These are phyloP conservation scores for Danio albolineatus DNA, from an alignment of 2,797 vertebrate species.

Conservation along the genomic window DNA sequence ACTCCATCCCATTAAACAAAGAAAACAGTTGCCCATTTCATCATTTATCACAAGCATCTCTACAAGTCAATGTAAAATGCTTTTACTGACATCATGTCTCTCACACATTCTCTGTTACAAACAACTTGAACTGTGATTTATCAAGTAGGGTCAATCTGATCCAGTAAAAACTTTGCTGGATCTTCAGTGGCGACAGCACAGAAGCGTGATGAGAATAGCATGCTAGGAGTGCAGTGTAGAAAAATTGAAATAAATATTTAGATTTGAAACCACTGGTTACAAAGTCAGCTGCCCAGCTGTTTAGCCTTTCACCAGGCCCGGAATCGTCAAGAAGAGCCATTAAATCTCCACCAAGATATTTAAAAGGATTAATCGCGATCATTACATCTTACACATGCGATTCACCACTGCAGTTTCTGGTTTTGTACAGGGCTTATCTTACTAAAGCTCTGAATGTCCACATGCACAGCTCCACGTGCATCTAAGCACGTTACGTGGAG, in stretches of 20 bases:
- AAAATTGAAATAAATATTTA: conserved; percentile 9
- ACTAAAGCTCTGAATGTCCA: conserved; percentile 8
- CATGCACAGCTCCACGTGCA: conserved; percentile 26
- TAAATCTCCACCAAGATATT: conserved; percentile 32
- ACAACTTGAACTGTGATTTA: conserved; percentile 5
- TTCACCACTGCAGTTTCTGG: conserved; percentile 24
- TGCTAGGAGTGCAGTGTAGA: background rate
- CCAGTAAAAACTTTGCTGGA: conserved; percentile 10
- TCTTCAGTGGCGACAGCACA: background rate
- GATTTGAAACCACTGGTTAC: conserved; percentile 19
- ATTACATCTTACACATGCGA: conserved; percentile 25
- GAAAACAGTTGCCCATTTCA: background rate
- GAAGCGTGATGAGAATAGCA: background rate
- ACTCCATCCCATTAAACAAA: background rate
- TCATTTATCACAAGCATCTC: background rate
- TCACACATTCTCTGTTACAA: conserved; percentile 1
- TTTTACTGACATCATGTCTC: conserved; percentile 5
- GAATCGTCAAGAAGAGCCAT: conserved; percentile 12
- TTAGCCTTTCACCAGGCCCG: conserved; percentile 22
- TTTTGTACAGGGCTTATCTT: conserved; percentile 23
- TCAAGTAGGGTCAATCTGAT: conserved; percentile 20
- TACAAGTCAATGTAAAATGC: conserved; percentile 5
- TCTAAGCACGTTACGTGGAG: conserved; percentile 28
- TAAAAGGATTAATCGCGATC: conserved; percentile 39
- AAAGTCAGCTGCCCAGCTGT: conserved; percentile 13